A percentile compares a stretch with the other conserved stretches of the same genome.
These are phyloP conservation scores for Aleiodes testaceus DNA, from an alignment of 2,888 invertebrate genomes.

Conservation along the genomic window DNA sequence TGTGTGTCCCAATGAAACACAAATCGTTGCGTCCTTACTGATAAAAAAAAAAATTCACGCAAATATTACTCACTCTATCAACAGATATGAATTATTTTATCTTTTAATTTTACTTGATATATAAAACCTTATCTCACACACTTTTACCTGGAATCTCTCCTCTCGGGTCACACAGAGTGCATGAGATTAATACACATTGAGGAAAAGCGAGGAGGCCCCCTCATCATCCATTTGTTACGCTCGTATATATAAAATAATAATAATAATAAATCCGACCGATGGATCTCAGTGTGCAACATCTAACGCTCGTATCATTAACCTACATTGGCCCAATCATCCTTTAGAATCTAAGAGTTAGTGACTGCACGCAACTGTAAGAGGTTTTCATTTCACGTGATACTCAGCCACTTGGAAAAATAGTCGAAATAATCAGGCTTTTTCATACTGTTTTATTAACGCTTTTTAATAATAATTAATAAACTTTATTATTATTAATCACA, in stretches of 20 bases:
- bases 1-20: conserved; percentile 5
- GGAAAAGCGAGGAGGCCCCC: background rate
- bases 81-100: background rate
- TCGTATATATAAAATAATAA: conserved; percentile 40
- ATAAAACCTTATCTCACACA: background rate
- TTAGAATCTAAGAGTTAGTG: conserved; percentile 48
- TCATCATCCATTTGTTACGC: conserved; percentile 20
- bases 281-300: conserved; percentile 38
- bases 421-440: conserved; percentile 39
- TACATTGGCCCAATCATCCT: conserved; percentile 51
- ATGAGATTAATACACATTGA: too few relatives aligned
- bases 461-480: conserved; percentile 9
- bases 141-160: background rate
- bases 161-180: background rate
- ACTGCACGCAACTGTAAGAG: conserved; percentile 44
- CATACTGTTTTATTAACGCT: conserved; percentile 37
- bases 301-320: conserved; percentile 50
- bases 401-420: conserved; percentile 39
- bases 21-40: conserved; percentile 18
- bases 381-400: conserved; percentile 43
- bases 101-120: background rate
- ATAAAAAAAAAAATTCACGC: conserved; percentile 10
- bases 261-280: conserved; percentile 16
- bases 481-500: background rate
- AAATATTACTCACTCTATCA: conserved; percentile 15